phyloP scores from a whole-genome alignment of 2,113 vertebrate species.

The Indicator maculatus region DNA sequence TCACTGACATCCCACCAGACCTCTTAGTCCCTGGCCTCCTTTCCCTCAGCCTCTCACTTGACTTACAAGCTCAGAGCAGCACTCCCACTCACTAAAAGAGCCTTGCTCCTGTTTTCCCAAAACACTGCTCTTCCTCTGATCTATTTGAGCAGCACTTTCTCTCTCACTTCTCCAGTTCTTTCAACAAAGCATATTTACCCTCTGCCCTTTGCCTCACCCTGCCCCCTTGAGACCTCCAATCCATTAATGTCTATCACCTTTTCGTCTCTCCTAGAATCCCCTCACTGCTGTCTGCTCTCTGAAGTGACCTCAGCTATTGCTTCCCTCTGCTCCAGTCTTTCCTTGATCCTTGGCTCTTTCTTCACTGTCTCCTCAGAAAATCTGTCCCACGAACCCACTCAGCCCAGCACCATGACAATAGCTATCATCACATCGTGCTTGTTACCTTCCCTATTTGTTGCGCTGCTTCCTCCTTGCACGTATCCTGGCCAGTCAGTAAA shows the following conservation, averaged over 20 bases:
- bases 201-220: conserved; percentile 56
- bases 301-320: conserved; percentile 32
- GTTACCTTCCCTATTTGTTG: neutral
- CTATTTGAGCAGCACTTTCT: neutral
- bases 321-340: conserved; percentile 26
- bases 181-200: conserved; percentile 51
- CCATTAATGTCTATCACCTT: conserved; percentile 57
- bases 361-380: neutral
- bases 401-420: neutral
- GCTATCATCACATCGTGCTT: neutral
- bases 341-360: conserved; percentile 40
- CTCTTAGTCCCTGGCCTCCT: neutral
- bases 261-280: conserved; percentile 50
- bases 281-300: conserved; percentile 14
- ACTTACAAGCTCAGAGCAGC: conserved; percentile 7
- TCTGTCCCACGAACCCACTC: neutral
- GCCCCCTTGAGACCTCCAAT: conserved; percentile 53
- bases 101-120: conserved; percentile 29
- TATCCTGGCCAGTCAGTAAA: neutral
- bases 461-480: neutral
- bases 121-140: conserved; percentile 25
- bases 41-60: neutral
- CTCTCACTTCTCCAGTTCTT: conserved; percentile 33
- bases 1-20: neutral
- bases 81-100: conserved; percentile 26